A percentile compares a stretch with the other conserved stretches of the same genome.
Evolutionary conservation across 2,797 vertebrate genomes (phyloP).

Genomic region (Phoeniculus purpureus): DNA sequence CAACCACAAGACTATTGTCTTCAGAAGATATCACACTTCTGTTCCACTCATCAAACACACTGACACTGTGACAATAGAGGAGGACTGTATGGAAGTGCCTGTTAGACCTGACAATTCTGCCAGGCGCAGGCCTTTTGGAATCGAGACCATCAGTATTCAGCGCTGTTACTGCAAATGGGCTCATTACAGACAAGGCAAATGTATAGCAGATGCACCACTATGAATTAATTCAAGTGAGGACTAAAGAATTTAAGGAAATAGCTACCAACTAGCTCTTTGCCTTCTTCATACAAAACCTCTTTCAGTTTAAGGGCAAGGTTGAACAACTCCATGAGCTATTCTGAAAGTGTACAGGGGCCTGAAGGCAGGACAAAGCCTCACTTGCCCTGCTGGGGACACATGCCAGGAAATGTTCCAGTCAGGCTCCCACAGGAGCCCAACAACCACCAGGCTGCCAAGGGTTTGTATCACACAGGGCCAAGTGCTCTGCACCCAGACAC

Average conservation of each 20-base stretch:
- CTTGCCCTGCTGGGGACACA: not conserved
- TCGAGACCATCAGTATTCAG: not conserved
- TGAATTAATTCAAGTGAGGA: not conserved
- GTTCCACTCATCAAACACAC: not conserved
- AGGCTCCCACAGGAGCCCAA: not conserved
- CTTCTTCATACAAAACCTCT: not conserved
- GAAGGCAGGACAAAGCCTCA: not conserved
- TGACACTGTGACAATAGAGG: fast-evolving
- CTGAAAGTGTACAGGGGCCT: not conserved
- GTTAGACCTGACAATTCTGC: not conserved
- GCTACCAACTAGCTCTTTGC: not conserved
- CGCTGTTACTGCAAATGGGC: not conserved
- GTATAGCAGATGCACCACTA: not conserved
- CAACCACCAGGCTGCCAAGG: fast-evolving
- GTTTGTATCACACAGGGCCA: not conserved
- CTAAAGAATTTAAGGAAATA: no score
- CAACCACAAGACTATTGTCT: not conserved
- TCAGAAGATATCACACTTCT: not conserved
- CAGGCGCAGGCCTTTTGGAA: not conserved
- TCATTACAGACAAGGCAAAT: not conserved
- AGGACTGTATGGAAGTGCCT: fast-evolving
- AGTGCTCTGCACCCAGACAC: not conserved
- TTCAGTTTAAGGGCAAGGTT: not conserved
- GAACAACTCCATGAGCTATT: not conserved
- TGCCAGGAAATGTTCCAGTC: fast-evolving